These are phyloP conservation scores for Orycteropus afer DNA, from an alignment of 2,113 vertebrate genomes.

Conservation along the genomic window DNA sequence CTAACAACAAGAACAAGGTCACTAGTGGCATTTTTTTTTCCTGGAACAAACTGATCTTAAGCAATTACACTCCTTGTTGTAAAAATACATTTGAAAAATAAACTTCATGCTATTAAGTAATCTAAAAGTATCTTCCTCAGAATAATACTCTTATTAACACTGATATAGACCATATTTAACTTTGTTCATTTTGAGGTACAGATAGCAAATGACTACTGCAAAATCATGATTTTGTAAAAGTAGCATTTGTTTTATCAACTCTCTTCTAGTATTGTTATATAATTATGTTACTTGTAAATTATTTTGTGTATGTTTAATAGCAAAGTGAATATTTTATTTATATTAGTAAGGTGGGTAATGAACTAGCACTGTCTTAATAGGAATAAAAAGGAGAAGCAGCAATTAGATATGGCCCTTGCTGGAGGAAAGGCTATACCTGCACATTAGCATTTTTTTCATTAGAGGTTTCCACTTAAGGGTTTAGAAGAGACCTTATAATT, in stretches of 20 bases:
- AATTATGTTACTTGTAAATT: constrained; percentile 3
- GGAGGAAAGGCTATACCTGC: constrained; percentile 76
- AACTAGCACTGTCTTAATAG: constrained; percentile 62
- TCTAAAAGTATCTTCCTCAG: background rate
- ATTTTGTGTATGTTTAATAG: constrained; percentile 50
- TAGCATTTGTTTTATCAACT: background rate
- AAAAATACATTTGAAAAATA: constrained; percentile 8
- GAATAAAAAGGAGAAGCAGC: constrained; percentile 63
- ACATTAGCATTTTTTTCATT: constrained; percentile 84
- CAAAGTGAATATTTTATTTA: constrained; percentile 79
- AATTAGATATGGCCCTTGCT: constrained; percentile 77
- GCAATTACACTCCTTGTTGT: background rate
- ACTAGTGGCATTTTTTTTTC: background rate
- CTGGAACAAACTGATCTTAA: background rate
- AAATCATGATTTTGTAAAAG: constrained; percentile 14
- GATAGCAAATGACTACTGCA: background rate
- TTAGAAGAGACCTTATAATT: constrained; percentile 78
- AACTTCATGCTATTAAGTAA: background rate
- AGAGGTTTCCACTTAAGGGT: constrained; percentile 79
- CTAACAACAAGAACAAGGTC: too few species aligned
- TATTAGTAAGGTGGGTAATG: constrained; percentile 63
- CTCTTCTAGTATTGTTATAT: background rate
- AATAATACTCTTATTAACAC: background rate
- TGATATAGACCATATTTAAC: background rate
- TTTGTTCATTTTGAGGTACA: background rate